These are phyloP conservation scores for Triplophysa yarkandensis DNA, from an alignment of 2,797 vertebrate genomes.

Conservation along the genomic window DNA sequence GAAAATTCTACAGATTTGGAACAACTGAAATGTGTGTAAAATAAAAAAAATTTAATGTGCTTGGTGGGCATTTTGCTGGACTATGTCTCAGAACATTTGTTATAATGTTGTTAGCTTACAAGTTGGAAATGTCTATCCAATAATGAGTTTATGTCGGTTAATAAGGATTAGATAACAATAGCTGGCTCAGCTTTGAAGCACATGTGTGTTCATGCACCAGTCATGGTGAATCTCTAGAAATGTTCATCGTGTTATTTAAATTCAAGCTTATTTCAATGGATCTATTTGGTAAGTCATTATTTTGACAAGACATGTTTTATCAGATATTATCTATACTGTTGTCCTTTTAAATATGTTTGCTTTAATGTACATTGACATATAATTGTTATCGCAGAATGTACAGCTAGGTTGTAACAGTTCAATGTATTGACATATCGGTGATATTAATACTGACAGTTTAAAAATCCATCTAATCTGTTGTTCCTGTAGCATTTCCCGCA, in stretches of 20 bases:
- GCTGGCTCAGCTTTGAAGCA: conserved; percentile 63
- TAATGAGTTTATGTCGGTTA: conserved; percentile 77
- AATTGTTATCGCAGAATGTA: too few relatives aligned
- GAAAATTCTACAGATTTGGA: too few relatives aligned
- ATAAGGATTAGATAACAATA: conserved; percentile 74
- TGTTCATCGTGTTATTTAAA: not conserved
- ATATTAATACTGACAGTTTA: not conserved
- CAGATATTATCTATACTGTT: not conserved
- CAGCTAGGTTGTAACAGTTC: too few relatives aligned
- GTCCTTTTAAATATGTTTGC: not conserved
- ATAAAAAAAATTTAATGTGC: too few relatives aligned
- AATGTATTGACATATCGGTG: not conserved
- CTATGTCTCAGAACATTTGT: conserved; percentile 22
- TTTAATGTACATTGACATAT: too few relatives aligned
- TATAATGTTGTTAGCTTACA: conserved; percentile 72
- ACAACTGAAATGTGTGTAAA: too few relatives aligned
- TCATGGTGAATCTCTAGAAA: conserved; percentile 4
- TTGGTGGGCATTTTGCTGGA: not conserved
- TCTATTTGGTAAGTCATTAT: conserved; percentile 22
- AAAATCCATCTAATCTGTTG: not conserved
- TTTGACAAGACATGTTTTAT: not conserved
- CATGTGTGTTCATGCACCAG: conserved; percentile 23
- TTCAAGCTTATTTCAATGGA: not conserved
- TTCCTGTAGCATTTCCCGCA: not conserved
- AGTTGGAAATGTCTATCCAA: conserved; percentile 41